Evolutionary conservation across 2,888 invertebrate genomes (phyloP), one percentile per base, ranked within the genome.

Genomic region (Hanleya hanleyi): DNA sequence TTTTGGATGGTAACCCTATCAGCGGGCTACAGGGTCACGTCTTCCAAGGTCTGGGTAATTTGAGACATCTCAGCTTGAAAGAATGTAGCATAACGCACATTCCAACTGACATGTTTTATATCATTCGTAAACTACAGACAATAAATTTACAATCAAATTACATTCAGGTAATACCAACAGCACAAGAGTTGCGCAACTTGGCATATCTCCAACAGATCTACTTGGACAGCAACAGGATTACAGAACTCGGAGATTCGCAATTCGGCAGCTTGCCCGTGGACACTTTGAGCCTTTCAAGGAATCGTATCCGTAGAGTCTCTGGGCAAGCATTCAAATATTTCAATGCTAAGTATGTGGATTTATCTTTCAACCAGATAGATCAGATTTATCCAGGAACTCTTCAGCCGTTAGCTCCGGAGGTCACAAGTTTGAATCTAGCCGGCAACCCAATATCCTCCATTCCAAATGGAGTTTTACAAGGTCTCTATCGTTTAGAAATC

Each of bases 81-180:
- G 74, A 75, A 18, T 86, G 86, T 71, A 75, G 74, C 32, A 73
- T 87, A 9, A 71, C 71, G 12, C 62, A 73, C 5, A 73, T 87
- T 29, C 78, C 81, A 18, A 77, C 71, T 68, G 83, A 82, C 38
- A 74, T 87, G 29, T 84, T 86, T 64, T 61, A 68, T 18, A 68
- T 75, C 33, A 70, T 83, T 62, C 70, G 77, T 6, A 71, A 69
- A n/a, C 61, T 86, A 33, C 66, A 70, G 18, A 74, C 75, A 3
- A 69, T 87, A 9, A 83, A 86, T 50, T 70, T 86, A 9, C 83
- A 84, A 1, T 67, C 77, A 47, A 87, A 87, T 72, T 71, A 77
- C n/a, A 71, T 87, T 12, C 70, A 47, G n/a, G 29, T 49, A 5
- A 50, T 85, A 9, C 84, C 85, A 15, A 37, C 72, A 18, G 69